These are phyloP conservation scores for Orcinus orca DNA, from an alignment of 2,113 vertebrate species.

Conservation along the genomic window DNA sequence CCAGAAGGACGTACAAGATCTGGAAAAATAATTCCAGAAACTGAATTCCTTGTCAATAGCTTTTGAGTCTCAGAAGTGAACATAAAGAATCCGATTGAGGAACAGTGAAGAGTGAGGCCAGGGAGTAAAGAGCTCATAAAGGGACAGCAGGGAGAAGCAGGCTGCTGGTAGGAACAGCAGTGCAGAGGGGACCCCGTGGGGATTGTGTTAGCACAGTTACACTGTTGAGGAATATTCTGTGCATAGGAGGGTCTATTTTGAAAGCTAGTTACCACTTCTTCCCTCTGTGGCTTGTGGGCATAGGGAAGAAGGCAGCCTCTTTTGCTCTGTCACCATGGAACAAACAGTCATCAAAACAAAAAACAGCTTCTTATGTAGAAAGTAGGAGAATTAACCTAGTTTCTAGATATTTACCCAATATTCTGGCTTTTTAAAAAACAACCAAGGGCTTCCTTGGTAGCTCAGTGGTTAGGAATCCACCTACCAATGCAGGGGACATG, in stretches of 20 bases:
- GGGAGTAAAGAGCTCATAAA: background rate
- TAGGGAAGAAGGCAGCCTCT: background rate
- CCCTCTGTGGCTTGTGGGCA: background rate
- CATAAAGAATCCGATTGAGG: background rate
- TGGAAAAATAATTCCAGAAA: slow-evolving; percentile 27
- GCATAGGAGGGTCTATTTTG: background rate
- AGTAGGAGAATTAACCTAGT: background rate
- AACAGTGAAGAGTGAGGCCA: background rate
- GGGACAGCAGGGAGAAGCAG: background rate
- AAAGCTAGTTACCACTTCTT: background rate
- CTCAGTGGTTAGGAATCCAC: too few species aligned
- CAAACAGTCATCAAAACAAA: background rate
- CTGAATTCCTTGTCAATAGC: background rate
- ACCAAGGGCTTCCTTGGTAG: too few species aligned
- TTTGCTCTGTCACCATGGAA: background rate
- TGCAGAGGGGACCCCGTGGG: background rate
- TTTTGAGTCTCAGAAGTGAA: background rate
- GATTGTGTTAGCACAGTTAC: background rate
- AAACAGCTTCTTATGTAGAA: background rate
- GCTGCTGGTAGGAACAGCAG: background rate
- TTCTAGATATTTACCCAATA: background rate
- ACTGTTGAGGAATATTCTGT: background rate
- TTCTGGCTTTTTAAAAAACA: background rate
- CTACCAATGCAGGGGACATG: too few species aligned
- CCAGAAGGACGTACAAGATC: background rate